A percentile compares a stretch with the other conserved stretches of the same genome.
These are phyloP conservation scores for Pseudomyrmex flavicornis DNA, from an alignment of 1,140 invertebrate genomes.

Conservation along the genomic window DNA sequence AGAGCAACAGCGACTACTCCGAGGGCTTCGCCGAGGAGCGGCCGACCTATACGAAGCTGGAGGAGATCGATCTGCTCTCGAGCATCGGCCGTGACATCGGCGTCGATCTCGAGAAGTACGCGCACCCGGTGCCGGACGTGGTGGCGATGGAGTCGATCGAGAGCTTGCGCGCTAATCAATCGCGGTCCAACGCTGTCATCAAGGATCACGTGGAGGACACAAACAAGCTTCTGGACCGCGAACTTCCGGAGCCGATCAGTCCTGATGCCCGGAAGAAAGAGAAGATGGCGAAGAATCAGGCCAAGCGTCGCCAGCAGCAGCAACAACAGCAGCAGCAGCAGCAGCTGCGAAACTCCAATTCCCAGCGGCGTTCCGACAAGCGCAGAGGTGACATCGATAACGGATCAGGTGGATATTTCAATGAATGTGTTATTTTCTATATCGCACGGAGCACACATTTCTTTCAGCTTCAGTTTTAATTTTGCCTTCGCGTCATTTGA, in stretches of 20 bases:
- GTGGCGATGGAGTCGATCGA: constrained; percentile 80
- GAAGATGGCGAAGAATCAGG: constrained; percentile 83
- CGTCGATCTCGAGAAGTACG: constrained; percentile 82
- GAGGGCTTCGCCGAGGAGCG: constrained; percentile 76
- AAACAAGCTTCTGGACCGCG: constrained; percentile 78
- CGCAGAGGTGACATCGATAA: constrained; percentile 77
- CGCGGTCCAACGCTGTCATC: constrained; percentile 50
- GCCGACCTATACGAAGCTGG: constrained; percentile 79
- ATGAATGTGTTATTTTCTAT: not conserved
- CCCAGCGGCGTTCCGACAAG: constrained; percentile 78
- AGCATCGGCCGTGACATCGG: constrained; percentile 82
- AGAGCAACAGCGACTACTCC: constrained; percentile 74
- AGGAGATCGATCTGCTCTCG: constrained; percentile 83
- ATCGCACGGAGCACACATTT: not conserved
- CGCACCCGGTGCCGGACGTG: constrained; percentile 82
- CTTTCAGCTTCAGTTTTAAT: not conserved
- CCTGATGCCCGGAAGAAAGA: constrained; percentile 82
- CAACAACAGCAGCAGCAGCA: constrained; percentile 71
- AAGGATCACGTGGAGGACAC: constrained; percentile 78
- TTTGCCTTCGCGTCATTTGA: not conserved
- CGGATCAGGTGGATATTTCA: constrained; percentile 70
- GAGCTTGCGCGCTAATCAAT: constrained; percentile 46
- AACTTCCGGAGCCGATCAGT: constrained; percentile 72
- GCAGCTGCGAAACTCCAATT: constrained; percentile 59
- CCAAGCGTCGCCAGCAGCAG: constrained; percentile 79